Evolutionary conservation across 2,797 vertebrate species (phyloP).

Genomic region (Gallinago nigripennis): DNA sequence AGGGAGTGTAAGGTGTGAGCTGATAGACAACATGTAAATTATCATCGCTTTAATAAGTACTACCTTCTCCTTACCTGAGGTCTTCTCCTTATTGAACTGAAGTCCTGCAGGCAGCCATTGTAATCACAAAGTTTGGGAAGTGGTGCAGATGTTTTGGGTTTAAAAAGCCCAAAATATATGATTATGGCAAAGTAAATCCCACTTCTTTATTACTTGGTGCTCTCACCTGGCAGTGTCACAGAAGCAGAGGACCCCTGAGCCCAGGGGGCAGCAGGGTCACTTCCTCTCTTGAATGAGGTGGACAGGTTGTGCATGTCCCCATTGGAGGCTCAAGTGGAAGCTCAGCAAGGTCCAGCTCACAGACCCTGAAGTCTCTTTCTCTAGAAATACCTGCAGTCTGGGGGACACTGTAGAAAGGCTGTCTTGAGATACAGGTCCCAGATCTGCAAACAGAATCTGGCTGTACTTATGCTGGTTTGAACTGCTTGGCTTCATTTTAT

Average conservation of each 20-base stretch:
- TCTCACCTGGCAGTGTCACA: neutral
- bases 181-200: neutral
- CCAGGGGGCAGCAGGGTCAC: neutral
- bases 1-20: neutral
- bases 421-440: neutral
- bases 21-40: neutral
- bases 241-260: neutral
- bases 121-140: neutral
- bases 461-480: neutral
- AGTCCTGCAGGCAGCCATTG: neutral
- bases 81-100: neutral
- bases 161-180: neutral
- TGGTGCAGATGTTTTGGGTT: neutral
- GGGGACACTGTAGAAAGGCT: neutral
- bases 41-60: neutral
- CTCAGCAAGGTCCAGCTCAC: neutral
- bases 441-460: neutral
- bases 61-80: neutral
- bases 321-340: neutral
- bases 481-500: neutral
- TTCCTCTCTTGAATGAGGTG: neutral
- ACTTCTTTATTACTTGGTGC: neutral
- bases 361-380: neutral
- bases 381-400: neutral
- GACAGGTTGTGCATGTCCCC: neutral